Evolutionary conservation across 1,140 invertebrate genomes (phyloP), one percentile per base, ranked within the genome.

Genomic region (Metopolophium dirhodum): DNA sequence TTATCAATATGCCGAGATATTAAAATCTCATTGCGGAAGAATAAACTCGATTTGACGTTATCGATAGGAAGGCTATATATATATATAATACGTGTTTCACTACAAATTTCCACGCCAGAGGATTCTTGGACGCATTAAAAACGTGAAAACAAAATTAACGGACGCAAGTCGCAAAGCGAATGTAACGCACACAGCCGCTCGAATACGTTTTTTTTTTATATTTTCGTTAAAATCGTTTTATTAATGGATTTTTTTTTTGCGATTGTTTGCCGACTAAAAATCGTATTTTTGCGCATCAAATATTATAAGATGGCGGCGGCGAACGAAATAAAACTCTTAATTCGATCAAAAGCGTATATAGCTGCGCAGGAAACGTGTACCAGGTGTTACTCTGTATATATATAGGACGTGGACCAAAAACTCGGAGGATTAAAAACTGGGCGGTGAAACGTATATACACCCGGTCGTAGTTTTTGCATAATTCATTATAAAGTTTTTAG

Each of bases 401-500:
- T 47, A 54, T 22, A 22, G 22, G 91, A 83, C 23, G 51, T 61
- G 54, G 54, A 92, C 91, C 35, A 93, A 93, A n/a, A 83, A 93
- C 82, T 77, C 61, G 23, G 91, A 35, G 91, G 49, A 93, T 93
- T 93, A 86, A 93, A 92, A 93, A 93, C 82, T 54, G 91, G 91
- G 47, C n/a, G 77, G 68, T 23, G 23, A 51, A 82, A 91, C 45
- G 45, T 83, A 82, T 61, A 41, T 77, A 85, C 82, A 54, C n/a
- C 49, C 91, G 82, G 91, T 93, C 91, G 68, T 86, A 35, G 51
- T 93, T 93, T 85, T 93, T 93, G 91, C 91, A 93, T 93, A 93
- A 93, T 93, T 93, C 91, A 93, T 93, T 85, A 86, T 86, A 93
- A 93, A 93, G 82, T 93, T 93, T 93, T 86, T 57, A 51, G 61